phyloP scores from a whole-genome alignment of 2,113 vertebrate species.

The Propithecus coquereli region DNA sequence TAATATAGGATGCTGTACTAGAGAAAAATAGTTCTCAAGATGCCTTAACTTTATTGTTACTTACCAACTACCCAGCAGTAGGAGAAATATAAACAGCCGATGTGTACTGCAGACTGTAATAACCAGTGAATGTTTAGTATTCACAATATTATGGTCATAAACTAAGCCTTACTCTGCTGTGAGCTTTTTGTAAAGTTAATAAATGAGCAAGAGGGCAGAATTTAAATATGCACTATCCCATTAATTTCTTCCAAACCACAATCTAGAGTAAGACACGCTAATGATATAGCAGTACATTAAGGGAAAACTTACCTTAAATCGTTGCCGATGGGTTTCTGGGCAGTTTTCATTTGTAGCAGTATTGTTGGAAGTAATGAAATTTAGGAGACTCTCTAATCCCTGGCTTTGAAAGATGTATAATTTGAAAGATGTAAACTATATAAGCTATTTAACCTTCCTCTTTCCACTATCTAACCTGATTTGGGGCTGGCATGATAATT shows the following conservation, averaged over 20 bases:
- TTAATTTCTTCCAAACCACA: conserved; percentile 79
- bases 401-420: neutral
- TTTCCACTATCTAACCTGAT: neutral
- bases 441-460: neutral
- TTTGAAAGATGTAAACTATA: neutral
- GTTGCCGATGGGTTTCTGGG: conserved; percentile 29
- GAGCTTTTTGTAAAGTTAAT: conserved; percentile 81
- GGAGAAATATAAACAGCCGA: conserved; percentile 70
- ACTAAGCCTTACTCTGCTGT: conserved; percentile 74
- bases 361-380: neutral
- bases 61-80: conserved; percentile 66
- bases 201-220: conserved; percentile 74
- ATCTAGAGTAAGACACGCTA: conserved; percentile 67
- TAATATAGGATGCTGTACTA: conserved; percentile 56
- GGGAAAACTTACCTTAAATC: conserved; percentile 69
- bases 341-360: conserved; percentile 25
- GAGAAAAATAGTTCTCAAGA: conserved; percentile 67
- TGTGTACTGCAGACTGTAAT: conserved; percentile 71
- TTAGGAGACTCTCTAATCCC: neutral
- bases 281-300: conserved; percentile 67
- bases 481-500: neutral
- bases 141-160: conserved; percentile 76
- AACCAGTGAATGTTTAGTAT: conserved; percentile 73
- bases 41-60: conserved; percentile 75
- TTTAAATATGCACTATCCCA: conserved; percentile 78